Evolutionary conservation across 1,140 invertebrate species (phyloP), one percentile per base, ranked within the genome.

Genomic region (Drosophila nebulosa): DNA sequence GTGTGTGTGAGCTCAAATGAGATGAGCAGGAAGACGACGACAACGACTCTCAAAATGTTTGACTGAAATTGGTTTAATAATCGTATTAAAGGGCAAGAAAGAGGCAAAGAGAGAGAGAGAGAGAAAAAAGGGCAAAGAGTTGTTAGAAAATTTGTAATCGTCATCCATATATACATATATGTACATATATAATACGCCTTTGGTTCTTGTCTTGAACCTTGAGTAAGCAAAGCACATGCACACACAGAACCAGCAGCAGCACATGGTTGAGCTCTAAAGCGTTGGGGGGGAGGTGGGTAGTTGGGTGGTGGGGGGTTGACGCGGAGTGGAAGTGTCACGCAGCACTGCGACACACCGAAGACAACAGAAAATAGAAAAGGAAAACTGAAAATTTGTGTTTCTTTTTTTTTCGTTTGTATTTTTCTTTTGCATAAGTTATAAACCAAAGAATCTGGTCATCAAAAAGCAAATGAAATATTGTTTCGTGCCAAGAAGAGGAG

Each of bases 201-300:
- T 35, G 58, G 70, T 60, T 81, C 81, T 83, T 85, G 86, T 78
- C 83, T 74, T 88, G 83, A 86, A 86, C 81, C 81, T 86, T 86
- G 81, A 86, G 81, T 86, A 86, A 86, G 88, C 78, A 79, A 46
- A 42, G 39, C 64, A 62, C 61, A 61, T 56, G 61, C 46, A 69
- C 50, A 67, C 51, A 55, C 30, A 67, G 56, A 59, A 51, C 27
- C 26, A 67, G 50, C 36, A 64, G 57, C 67, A 84, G 76, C 83
- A 69, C 60, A 50, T 77, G 42, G 61, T 39, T 4, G 30, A 24
- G 10, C 9, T 9, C 27, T 14, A 4, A 64, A 36, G 16, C 10
- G 5, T 35, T 27, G 9, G 39, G 7, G 18, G 6, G 26, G 10
- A 2, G 10, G 30, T 30, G n/a, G 51, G n/a, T n/a, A n/a, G n/a